These are phyloP conservation scores for Pipistrellus pipistrellus DNA, from an alignment of 2,797 vertebrate genomes.

Conservation along the genomic window DNA sequence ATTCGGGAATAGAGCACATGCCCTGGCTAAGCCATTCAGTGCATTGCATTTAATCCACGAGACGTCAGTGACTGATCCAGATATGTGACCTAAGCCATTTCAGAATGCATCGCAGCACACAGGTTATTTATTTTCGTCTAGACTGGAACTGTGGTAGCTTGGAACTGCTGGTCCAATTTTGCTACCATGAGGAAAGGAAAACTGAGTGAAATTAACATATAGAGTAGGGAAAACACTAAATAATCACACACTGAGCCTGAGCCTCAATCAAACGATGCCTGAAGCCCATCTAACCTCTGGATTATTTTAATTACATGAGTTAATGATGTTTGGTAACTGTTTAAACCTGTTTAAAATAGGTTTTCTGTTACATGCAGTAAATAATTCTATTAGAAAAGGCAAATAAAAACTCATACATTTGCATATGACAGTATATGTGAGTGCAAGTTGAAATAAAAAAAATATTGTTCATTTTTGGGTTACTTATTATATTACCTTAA, in stretches of 20 bases:
- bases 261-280: background rate
- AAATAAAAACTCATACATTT: constrained; percentile 85
- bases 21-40: background rate
- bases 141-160: background rate
- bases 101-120: background rate
- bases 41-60: background rate
- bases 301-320: constrained; percentile 7
- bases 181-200: background rate
- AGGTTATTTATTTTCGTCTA: background rate
- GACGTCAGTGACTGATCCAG: background rate
- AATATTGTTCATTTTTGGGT: constrained; percentile 77
- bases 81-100: background rate
- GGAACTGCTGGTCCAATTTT: background rate
- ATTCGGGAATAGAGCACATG: background rate
- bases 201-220: constrained; percentile 14
- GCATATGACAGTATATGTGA: constrained; percentile 84
- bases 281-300: background rate
- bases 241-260: background rate
- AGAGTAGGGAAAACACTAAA: background rate
- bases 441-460: constrained; percentile 79
- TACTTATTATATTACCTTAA: constrained; percentile 81
- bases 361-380: background rate
- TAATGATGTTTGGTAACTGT: background rate
- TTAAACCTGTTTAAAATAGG: constrained; percentile 44
- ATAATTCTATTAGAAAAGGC: constrained; percentile 78